These are phyloP conservation scores for Ptychobarbus kaznakovi DNA, from an alignment of 2,797 vertebrate species.

Conservation along the genomic window DNA sequence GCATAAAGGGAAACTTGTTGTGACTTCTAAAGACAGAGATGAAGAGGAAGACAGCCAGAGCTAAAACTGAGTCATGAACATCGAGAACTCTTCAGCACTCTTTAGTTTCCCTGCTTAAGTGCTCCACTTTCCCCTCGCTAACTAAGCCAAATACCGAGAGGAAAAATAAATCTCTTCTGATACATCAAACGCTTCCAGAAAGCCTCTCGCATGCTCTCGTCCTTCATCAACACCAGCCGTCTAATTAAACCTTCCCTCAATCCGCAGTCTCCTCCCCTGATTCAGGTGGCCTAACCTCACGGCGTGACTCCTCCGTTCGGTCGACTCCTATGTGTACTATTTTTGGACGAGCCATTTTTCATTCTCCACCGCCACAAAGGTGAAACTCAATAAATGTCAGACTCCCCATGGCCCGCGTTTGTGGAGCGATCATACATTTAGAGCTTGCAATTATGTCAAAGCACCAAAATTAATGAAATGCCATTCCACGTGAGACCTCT, in stretches of 20 bases:
- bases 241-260: constrained; percentile 53
- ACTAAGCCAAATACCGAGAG: constrained; percentile 31
- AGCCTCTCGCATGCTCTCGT: constrained; percentile 32
- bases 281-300: constrained; percentile 25
- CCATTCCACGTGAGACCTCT: constrained; percentile 66
- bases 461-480: constrained; percentile 82
- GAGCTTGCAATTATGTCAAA: constrained; percentile 81
- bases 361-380: constrained; percentile 60
- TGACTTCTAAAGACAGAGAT: neutral
- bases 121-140: constrained; percentile 25
- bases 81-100: constrained; percentile 17
- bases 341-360: constrained; percentile 60
- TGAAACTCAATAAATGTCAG: constrained; percentile 78
- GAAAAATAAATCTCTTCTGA: constrained; percentile 44
- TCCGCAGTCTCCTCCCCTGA: constrained; percentile 28
- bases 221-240: constrained; percentile 39
- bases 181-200: constrained; percentile 41
- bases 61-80: constrained; percentile 21
- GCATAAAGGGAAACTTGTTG: neutral
- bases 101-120: constrained; percentile 26
- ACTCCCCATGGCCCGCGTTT: constrained; percentile 70
- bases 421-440: constrained; percentile 80
- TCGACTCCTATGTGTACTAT: constrained; percentile 7
- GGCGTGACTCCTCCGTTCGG: constrained; percentile 29
- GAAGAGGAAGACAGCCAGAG: neutral